Percentiles rank a stretch among this genome's conserved stretches.
Conservation (phyloP, 2,888 invertebrate species). For the Micropterix aruncella region DNA sequence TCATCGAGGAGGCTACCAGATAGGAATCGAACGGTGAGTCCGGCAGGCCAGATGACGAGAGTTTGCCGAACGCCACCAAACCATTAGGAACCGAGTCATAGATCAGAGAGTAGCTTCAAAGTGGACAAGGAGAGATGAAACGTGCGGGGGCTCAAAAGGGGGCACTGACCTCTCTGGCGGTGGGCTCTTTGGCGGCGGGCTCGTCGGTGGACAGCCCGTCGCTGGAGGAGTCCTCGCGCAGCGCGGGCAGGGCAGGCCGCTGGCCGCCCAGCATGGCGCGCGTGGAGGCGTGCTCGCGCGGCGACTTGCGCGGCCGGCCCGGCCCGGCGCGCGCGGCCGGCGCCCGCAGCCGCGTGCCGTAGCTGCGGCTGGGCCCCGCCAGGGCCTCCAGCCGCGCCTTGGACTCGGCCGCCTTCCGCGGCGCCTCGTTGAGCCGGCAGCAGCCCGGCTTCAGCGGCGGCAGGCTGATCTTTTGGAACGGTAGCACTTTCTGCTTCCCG, state of each 20-base stretch:
- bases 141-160: no score
- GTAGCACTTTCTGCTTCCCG: constrained; percentile 51
- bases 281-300: constrained; percentile 79
- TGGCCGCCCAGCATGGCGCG: constrained; percentile 64
- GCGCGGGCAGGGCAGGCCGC: constrained; percentile 22
- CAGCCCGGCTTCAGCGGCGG: constrained; percentile 44
- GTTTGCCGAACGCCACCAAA: no score
- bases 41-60: no score
- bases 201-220: constrained; percentile 24
- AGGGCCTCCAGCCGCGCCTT: constrained; percentile 15
- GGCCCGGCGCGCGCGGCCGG: no score
- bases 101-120: no score
- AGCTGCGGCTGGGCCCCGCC: constrained; percentile 24
- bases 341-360: constrained; percentile 30
- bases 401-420: constrained; percentile 23
- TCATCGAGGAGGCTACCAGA: no score
- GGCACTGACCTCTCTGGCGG: not conserved
- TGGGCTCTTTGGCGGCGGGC: not conserved
- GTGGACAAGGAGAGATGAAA: no score
- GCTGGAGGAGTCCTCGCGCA: constrained; percentile 28
- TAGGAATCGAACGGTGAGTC: no score
- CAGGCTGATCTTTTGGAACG: constrained; percentile 59
- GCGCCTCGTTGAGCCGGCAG: constrained; percentile 33
- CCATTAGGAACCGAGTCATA: no score
- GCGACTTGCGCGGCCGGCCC: constrained; percentile 65